Percentiles rank a stretch among this genome's conserved stretches.
phyloP scores from a whole-genome alignment of 2,113 vertebrate genomes.

The Chloropsis hardwickii region DNA sequence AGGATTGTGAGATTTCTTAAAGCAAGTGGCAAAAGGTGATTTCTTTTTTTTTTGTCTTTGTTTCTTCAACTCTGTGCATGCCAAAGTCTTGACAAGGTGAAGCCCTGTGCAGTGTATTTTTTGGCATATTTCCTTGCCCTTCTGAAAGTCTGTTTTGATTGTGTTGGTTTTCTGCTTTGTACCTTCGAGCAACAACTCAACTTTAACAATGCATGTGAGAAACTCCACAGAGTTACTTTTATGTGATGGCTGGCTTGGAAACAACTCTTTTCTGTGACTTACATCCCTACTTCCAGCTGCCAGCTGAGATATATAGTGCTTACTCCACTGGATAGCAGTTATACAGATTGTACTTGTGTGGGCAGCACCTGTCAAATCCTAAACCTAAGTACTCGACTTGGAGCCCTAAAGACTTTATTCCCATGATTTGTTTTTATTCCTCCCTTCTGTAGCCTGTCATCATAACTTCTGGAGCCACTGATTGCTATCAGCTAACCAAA shows the following conservation, averaged over 20 bases:
- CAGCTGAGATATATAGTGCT: not conserved
- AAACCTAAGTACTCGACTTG: not conserved
- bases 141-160: constrained; percentile 62
- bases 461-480: constrained; percentile 1
- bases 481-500: constrained; percentile 26
- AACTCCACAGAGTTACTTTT: constrained; percentile 34
- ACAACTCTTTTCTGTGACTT: constrained; percentile 28
- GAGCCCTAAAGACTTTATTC: constrained; percentile 17
- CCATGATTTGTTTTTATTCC: constrained; percentile 30
- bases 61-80: constrained; percentile 52
- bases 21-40: constrained; percentile 69
- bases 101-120: constrained; percentile 44
- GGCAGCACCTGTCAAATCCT: constrained; percentile 57
- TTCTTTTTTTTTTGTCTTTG: not conserved
- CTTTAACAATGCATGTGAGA: constrained; percentile 51
- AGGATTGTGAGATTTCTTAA: constrained; percentile 54
- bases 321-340: constrained; percentile 28
- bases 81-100: constrained; percentile 72
- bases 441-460: not conserved
- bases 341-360: constrained; percentile 47
- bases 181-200: constrained; percentile 55
- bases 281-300: not conserved
- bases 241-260: constrained; percentile 32
- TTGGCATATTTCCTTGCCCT: constrained; percentile 66
- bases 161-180: constrained; percentile 46